These are phyloP conservation scores for Drosophila athabasca DNA, from an alignment of 1,140 invertebrate genomes.

Conservation along the genomic window DNA sequence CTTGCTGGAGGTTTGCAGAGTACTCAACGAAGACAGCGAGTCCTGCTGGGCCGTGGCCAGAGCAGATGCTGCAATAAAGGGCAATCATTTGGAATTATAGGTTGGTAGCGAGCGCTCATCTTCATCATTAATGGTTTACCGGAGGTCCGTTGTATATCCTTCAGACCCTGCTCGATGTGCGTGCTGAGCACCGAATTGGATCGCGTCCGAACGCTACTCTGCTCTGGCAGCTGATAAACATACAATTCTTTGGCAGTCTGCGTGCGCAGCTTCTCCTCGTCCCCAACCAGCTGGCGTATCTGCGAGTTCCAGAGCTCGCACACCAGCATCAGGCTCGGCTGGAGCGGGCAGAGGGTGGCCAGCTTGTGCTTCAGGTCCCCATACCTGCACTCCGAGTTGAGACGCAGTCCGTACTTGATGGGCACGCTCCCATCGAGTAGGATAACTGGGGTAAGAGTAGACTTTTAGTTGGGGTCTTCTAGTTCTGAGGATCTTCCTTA, in stretches of 20 bases:
- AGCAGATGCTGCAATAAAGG: slow-evolving; percentile 25
- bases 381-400: slow-evolving; percentile 92
- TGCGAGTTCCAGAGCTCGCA: slow-evolving; percentile 89
- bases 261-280: slow-evolving; percentile 83
- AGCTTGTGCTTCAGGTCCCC: slow-evolving; percentile 89
- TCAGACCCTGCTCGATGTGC: slow-evolving; percentile 80
- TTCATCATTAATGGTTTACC: slow-evolving; percentile 36
- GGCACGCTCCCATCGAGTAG: slow-evolving; percentile 91
- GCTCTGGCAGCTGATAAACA: slow-evolving; percentile 83
- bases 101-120: no score
- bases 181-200: slow-evolving; percentile 75
- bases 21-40: slow-evolving; percentile 66
- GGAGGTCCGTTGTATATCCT: slow-evolving; percentile 80
- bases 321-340: slow-evolving; percentile 87
- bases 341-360: slow-evolving; percentile 87
- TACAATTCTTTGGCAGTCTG: slow-evolving; percentile 76
- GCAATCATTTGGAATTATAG: not conserved
- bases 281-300: slow-evolving; percentile 85
- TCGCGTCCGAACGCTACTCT: slow-evolving; percentile 54
- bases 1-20: slow-evolving; percentile 59
- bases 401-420: slow-evolving; percentile 91
- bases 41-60: slow-evolving; percentile 69
- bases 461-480: not conserved
- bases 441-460: slow-evolving; percentile 85
- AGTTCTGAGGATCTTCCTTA: slow-evolving; percentile 74